A percentile compares a stretch with the other conserved stretches of the same genome.
Conservation (phyloP, 1,140 invertebrate species). For the Scaptomyza graminum region DNA sequence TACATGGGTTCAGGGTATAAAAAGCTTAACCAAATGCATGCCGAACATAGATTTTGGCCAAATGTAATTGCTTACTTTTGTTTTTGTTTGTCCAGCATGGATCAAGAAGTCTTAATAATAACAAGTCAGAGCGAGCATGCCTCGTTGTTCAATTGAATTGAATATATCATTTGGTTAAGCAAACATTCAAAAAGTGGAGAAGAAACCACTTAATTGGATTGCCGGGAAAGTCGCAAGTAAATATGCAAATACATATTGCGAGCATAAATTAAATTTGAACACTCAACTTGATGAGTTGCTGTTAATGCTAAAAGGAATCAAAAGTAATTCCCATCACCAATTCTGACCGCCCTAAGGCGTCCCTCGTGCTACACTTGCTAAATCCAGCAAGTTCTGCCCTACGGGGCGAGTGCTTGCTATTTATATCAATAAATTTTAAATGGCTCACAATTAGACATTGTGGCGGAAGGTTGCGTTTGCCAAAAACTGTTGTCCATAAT, state of each 20-base stretch:
- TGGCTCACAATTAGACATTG: constrained; percentile 56
- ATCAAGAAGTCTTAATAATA: constrained; percentile 39
- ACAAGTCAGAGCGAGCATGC: constrained; percentile 32
- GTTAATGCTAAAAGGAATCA: constrained; percentile 74
- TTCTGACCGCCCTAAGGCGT: constrained; percentile 34
- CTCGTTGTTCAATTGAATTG: constrained; percentile 65
- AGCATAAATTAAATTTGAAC: constrained; percentile 74
- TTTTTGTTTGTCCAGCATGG: constrained; percentile 28
- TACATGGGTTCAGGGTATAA: too few relatives aligned
- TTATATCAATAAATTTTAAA: constrained; percentile 73
- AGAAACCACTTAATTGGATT: constrained; percentile 67
- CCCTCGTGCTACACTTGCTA: neutral
- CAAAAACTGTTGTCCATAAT: constrained; percentile 7
- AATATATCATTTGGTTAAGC: constrained; percentile 54
- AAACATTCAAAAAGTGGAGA: constrained; percentile 15
- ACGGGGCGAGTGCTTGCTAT: constrained; percentile 52
- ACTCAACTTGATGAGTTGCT: constrained; percentile 79
- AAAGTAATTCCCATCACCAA: constrained; percentile 75
- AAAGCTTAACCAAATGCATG: constrained; percentile 44
- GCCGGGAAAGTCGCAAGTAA: constrained; percentile 29
- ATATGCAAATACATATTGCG: constrained; percentile 32
- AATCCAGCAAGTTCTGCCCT: neutral
- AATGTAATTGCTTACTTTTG: constrained; percentile 17
- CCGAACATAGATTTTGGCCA: constrained; percentile 55
- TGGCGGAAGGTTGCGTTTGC: constrained; percentile 1